Conservation (phyloP, 2,113 vertebrate species). For the Peucedramus taeniatus region DNA sequence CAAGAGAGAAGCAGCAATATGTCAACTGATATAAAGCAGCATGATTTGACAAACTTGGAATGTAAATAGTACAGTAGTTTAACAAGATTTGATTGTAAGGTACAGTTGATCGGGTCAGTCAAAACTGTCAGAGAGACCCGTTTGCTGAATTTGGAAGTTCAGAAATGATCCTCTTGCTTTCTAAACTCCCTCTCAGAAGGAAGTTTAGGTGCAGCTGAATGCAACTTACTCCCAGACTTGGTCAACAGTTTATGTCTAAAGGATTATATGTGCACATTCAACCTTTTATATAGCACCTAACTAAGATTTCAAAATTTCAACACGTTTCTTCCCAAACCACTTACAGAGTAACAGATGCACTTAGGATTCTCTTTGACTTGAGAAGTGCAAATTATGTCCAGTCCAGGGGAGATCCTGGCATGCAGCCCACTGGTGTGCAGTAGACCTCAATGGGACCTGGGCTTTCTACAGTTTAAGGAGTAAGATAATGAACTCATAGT, state of each 20-base stretch:
- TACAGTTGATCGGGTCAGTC: not conserved
- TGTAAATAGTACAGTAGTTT: not conserved
- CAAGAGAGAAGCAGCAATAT: not conserved
- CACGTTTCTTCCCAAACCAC: not conserved
- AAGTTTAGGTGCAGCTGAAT: not conserved
- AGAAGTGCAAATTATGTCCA: not conserved
- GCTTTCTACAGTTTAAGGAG: not conserved
- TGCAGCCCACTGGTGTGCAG: not conserved
- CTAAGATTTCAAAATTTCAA: not conserved
- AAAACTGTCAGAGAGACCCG: not conserved
- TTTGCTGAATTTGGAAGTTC: fast-evolving
- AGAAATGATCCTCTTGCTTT: not conserved
- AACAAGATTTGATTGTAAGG: not conserved
- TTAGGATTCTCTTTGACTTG: not conserved
- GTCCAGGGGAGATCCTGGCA: not conserved
- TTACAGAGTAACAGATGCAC: not conserved
- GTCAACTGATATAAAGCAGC: not conserved
- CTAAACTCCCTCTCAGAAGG: not conserved
- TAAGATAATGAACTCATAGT: not conserved
- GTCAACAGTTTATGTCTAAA: not conserved
- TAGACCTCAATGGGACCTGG: not conserved
- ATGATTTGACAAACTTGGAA: not conserved
- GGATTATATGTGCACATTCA: not conserved
- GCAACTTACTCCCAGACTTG: not conserved
- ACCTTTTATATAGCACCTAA: not conserved